Percentiles rank a stretch among this genome's conserved stretches.
Conservation (phyloP, 2,113 vertebrate genomes). For the Nycticorax nycticorax region DNA sequence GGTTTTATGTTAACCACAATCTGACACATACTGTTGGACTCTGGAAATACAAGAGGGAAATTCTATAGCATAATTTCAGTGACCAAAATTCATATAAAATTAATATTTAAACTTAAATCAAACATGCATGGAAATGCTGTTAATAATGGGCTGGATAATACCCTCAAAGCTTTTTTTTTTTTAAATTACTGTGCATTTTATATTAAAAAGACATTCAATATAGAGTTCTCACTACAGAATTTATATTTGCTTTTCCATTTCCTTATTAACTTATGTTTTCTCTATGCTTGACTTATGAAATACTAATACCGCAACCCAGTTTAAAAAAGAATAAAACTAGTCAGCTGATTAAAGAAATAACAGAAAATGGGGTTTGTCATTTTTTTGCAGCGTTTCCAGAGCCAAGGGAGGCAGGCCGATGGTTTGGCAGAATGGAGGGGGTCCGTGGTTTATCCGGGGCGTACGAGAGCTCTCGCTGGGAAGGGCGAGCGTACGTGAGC, state of each 20-base stretch:
- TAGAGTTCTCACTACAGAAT: not conserved
- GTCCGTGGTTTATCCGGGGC: not conserved
- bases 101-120: not conserved
- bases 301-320: not conserved
- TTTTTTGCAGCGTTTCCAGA: not conserved
- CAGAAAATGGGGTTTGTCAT: not conserved
- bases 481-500: constrained; percentile 6
- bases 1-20: not conserved
- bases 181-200: not conserved
- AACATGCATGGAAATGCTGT: not conserved
- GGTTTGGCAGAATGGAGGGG: not conserved
- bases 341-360: not conserved
- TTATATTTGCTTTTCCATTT: constrained; percentile 18
- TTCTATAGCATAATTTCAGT: not conserved
- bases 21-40: constrained; percentile 28
- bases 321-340: not conserved
- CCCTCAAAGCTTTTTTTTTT: not conserved
- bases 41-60: not conserved
- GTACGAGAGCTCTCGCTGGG: not conserved
- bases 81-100: constrained; percentile 47
- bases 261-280: not conserved
- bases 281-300: not conserved
- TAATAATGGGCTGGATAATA: not conserved
- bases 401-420: not conserved
- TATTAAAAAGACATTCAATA: not conserved